A percentile compares a stretch with the other conserved stretches of the same genome.
phyloP scores from a whole-genome alignment of 1,140 invertebrate genomes.

The Caenorhabditis elegans region DNA sequence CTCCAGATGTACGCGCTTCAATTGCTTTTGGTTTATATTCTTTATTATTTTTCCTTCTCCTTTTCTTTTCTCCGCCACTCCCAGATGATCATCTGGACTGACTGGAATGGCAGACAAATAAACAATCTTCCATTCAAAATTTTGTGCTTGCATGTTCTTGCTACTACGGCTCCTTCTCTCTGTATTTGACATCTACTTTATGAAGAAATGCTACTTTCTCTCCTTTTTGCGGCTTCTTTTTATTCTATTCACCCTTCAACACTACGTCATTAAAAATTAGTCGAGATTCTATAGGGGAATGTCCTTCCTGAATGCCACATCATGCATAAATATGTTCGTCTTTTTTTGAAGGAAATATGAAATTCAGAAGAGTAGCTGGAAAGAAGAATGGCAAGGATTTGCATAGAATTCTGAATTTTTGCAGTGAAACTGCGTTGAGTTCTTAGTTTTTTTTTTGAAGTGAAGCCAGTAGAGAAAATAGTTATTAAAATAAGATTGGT shows the following conservation, averaged over 20 bases:
- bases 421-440: neutral
- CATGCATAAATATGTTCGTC: neutral
- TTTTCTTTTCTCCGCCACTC: neutral
- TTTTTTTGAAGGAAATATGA: neutral
- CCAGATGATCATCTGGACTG: neutral
- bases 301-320: neutral
- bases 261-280: conserved; percentile 30
- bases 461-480: too few species aligned
- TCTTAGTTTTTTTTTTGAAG: too few species aligned
- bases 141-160: neutral
- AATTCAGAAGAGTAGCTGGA: too few species aligned
- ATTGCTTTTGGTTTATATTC: neutral
- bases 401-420: neutral
- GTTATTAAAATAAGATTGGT: too few species aligned
- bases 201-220: neutral
- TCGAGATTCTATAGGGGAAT: neutral
- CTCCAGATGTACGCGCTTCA: neutral
- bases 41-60: neutral
- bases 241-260: neutral
- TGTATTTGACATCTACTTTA: conserved; percentile 14
- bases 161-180: neutral
- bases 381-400: neutral
- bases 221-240: neutral
- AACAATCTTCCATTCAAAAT: neutral
- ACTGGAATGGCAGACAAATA: neutral